Evolutionary conservation across 2,797 vertebrate genomes (phyloP), one percentile per base, ranked within the genome.

Genomic region (Xyrichtys novacula): DNA sequence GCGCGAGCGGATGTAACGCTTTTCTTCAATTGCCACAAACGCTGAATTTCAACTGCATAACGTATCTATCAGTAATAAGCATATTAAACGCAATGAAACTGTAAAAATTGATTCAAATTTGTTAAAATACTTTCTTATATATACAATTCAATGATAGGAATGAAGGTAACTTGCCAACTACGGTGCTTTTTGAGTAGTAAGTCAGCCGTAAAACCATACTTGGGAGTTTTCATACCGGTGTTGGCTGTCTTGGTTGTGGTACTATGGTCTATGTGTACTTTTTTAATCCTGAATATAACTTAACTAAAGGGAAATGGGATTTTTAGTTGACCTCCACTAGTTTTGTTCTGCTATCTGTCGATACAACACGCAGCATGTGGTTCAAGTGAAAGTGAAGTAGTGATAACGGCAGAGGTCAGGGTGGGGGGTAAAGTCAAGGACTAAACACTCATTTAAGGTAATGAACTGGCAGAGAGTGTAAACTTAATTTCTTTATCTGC

Each of bases 1-100:
- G 32, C 44, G 55, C 74, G 1, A 63, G 60, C 80, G 67, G 74
- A 80, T 81, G 72, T 65, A 47, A 20, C 34, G 47, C 22, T 47
- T 9, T 46, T n/a, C 5, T 15, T 9, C 17, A 53, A 16, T 8
- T 8, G 38, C 17, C 12, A 32, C 47, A 15, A 49, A 65, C 38
- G n/a, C 19, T 10, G 3, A 36, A 12, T 43, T 25, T 44, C 58
- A 46, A 44, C 7, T 10, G 49, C 17, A 46, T 29, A 44, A 28
- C 52, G 8, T 19, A 52, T 12, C 25, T 1, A 2, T 19, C 1
- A 11, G 0, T 56, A 32, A 44, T 4, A 17, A 9, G 1, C 16
- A 32, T 7, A 3, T 4, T 32, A 10, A 20, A 19, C 17, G 26
- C 11, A 29, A 5, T n/a, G n/a, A n/a, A n/a, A n/a, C n/a, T n/a